Conservation (phyloP, 1,140 invertebrate genomes). For the Solenopsis invicta region DNA sequence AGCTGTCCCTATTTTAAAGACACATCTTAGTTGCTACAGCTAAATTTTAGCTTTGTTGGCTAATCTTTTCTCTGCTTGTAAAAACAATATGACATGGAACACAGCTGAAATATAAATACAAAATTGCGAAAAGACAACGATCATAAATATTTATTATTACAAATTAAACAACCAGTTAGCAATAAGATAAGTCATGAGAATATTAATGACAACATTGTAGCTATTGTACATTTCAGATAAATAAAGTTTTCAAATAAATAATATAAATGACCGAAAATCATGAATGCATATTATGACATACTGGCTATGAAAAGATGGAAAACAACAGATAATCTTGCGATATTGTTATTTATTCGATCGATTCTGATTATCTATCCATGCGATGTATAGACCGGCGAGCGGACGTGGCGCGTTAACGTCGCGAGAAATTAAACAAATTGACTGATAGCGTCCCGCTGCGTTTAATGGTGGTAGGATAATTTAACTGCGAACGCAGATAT, state of each 20-base stretch:
- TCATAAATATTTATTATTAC: not conserved
- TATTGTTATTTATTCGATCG: slow-evolving; percentile 40
- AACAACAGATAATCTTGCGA: slow-evolving; percentile 9
- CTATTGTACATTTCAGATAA: not conserved
- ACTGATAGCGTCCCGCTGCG: slow-evolving; percentile 56
- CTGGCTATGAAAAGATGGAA: not conserved
- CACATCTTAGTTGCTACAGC: too few relatives aligned
- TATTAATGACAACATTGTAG: not conserved
- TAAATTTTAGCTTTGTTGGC: too few relatives aligned
- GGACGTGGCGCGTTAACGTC: slow-evolving; percentile 18
- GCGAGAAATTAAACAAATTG: slow-evolving; percentile 64
- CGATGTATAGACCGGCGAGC: not conserved
- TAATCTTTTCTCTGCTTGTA: too few relatives aligned
- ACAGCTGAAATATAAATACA: not conserved
- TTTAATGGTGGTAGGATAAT: slow-evolving; percentile 48
- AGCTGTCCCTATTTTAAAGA: too few relatives aligned
- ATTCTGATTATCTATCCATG: slow-evolving; percentile 10
- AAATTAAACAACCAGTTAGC: not conserved
- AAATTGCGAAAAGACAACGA: not conserved
- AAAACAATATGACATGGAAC: too few relatives aligned
- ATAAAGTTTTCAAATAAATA: not conserved
- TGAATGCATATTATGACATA: not conserved
- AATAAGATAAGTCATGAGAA: slow-evolving; percentile 28
- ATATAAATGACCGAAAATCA: slow-evolving; percentile 22
- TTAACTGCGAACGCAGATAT: slow-evolving; percentile 44